Conservation (phyloP, 2,888 invertebrate genomes). For the Folsomia candida region DNA sequence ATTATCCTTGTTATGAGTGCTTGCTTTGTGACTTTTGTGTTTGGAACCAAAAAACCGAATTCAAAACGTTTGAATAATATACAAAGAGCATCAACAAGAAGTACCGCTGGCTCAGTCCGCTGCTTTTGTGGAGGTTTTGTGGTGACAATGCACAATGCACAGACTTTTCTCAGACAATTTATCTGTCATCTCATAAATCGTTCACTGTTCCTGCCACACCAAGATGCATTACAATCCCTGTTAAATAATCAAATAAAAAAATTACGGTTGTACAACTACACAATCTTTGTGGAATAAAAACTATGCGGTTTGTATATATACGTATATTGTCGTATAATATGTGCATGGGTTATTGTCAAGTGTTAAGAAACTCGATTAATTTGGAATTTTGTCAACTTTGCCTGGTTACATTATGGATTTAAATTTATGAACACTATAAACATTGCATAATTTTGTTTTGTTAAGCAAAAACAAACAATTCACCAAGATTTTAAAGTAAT, state of each 20-base stretch:
- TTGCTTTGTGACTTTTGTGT: no score
- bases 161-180: constrained; percentile 19
- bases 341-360: no score
- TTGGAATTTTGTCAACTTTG: no score
- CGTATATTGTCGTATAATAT: neutral
- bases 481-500: no score
- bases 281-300: neutral
- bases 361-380: no score
- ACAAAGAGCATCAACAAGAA: neutral
- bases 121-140: constrained; percentile 1
- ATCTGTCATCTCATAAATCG: constrained; percentile 21
- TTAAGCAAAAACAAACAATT: no score
- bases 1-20: no score
- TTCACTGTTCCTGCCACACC: constrained; percentile 11
- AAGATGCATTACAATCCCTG: constrained; percentile 6
- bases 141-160: neutral
- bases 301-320: neutral
- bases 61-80: neutral
- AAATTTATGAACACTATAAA: no score
- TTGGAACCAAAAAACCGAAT: neutral
- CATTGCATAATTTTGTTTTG: no score
- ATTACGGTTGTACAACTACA: neutral
- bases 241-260: neutral
- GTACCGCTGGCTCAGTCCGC: neutral
- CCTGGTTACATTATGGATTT: no score